Conservation (phyloP, 2,113 vertebrate genomes). For the Carlito syrichta region DNA sequence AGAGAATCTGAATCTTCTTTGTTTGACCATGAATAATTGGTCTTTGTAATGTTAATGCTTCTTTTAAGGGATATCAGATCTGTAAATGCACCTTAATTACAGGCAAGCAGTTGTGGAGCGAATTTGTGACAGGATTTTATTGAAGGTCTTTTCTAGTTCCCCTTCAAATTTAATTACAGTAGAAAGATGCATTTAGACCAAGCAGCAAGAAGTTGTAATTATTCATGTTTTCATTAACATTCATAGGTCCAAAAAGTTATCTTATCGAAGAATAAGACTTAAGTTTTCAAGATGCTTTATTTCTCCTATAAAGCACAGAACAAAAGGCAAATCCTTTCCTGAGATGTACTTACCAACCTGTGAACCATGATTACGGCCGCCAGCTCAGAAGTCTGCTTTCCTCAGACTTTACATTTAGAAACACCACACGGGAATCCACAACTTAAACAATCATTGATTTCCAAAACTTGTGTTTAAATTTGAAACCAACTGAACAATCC, state of each 20-base stretch:
- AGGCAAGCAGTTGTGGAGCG: slow-evolving; percentile 81
- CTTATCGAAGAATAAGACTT: slow-evolving; percentile 26
- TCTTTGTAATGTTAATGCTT: slow-evolving; percentile 83
- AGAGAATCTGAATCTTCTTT: slow-evolving; percentile 82
- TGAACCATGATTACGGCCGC: neutral
- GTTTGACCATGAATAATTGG: slow-evolving; percentile 85
- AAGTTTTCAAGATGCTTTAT: neutral
- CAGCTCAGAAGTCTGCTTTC: neutral
- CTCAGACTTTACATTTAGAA: neutral
- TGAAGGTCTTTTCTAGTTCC: slow-evolving; percentile 81
- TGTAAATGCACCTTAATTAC: slow-evolving; percentile 84
- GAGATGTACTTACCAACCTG: neutral
- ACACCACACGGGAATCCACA: neutral
- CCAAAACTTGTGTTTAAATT: neutral
- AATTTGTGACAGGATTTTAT: slow-evolving; percentile 81
- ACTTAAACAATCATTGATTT: neutral
- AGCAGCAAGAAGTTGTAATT: slow-evolving; percentile 74
- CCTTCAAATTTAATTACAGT: slow-evolving; percentile 78
- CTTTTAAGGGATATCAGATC: slow-evolving; percentile 83
- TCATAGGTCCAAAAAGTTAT: slow-evolving; percentile 38
- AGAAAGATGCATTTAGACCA: slow-evolving; percentile 75
- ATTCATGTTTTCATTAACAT: slow-evolving; percentile 50
- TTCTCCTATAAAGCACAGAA: neutral
- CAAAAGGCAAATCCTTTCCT: neutral
- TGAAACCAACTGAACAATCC: neutral